Percentiles rank a stretch among this genome's conserved stretches.
Evolutionary conservation across 2,113 vertebrate species (phyloP).

Genomic region (Paedocypris sp.): DNA sequence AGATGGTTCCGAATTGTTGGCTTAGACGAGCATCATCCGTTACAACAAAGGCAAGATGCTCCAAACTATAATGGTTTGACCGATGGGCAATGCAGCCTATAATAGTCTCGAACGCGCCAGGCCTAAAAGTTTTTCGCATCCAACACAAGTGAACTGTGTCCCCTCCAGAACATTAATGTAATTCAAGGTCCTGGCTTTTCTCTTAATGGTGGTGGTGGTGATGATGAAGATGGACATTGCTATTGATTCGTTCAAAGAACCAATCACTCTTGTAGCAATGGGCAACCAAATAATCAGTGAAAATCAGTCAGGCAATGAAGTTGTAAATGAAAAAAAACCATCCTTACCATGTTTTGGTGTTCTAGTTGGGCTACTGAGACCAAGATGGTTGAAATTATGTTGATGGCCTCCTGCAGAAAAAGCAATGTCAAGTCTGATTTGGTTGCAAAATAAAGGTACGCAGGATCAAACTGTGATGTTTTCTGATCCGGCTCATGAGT

Average conservation of each 20-base stretch:
- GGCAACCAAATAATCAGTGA: neutral
- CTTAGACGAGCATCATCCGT: too few species aligned
- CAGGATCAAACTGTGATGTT: neutral
- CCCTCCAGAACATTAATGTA: conserved; percentile 19
- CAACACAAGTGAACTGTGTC: neutral
- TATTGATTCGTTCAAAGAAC: neutral
- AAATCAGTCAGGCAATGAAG: neutral
- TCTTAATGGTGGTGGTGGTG: neutral
- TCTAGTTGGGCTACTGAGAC: conserved; percentile 83
- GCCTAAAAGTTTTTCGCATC: neutral
- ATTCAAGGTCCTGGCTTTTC: conserved; percentile 2
- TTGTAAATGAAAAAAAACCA: neutral
- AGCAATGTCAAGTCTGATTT: conserved; percentile 50
- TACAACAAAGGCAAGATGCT: too few species aligned
- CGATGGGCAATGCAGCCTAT: too few species aligned
- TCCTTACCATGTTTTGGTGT: conserved; percentile 92
- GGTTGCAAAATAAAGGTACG: conserved; percentile 34
- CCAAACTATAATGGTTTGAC: too few species aligned
- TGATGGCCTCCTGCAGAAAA: conserved; percentile 86
- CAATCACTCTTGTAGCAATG: conserved; percentile 1
- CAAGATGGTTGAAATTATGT: conserved; percentile 88
- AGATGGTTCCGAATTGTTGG: too few species aligned
- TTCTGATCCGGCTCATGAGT: neutral
- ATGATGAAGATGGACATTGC: neutral
- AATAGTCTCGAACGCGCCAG: too few species aligned